phyloP scores from a whole-genome alignment of 2,113 vertebrate species.

The Octodon degus region DNA sequence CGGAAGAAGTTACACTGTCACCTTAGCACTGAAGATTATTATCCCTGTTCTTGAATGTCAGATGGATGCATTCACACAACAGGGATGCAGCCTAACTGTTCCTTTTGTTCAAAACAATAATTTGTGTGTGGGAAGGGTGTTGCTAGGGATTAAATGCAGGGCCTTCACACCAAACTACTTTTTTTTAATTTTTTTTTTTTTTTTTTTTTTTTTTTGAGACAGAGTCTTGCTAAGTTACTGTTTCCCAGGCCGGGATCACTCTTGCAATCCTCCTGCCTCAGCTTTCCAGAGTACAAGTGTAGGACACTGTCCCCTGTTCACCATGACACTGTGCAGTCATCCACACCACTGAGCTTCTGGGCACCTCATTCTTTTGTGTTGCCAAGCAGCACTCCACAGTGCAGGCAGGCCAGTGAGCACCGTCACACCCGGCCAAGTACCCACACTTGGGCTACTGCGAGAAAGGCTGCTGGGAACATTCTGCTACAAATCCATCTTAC shows the following conservation, averaged over 20 bases:
- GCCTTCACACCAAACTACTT: neutral
- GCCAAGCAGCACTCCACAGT: neutral
- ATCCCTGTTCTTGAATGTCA: neutral
- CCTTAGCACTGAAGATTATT: neutral
- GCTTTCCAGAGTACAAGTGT: neutral
- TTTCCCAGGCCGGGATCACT: neutral
- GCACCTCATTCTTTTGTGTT: neutral
- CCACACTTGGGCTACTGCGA: neutral
- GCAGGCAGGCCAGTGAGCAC: neutral
- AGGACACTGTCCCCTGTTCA: neutral
- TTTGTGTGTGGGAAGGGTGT: neutral
- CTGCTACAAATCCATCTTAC: neutral
- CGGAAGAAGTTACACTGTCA: neutral
- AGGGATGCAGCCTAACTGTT: neutral
- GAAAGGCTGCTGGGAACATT: neutral
- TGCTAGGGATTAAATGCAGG: neutral
- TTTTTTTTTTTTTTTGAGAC: neutral
- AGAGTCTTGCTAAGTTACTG: neutral
- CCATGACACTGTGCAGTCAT: neutral
- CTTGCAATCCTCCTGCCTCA: neutral
- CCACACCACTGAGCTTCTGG: fast-evolving
- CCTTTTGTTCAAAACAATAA: neutral
- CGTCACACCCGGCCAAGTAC: neutral
- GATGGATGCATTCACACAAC: neutral
- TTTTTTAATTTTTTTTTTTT: neutral